Conservation (phyloP, 2,113 vertebrate species). For the Hippocampus zosterae region DNA sequence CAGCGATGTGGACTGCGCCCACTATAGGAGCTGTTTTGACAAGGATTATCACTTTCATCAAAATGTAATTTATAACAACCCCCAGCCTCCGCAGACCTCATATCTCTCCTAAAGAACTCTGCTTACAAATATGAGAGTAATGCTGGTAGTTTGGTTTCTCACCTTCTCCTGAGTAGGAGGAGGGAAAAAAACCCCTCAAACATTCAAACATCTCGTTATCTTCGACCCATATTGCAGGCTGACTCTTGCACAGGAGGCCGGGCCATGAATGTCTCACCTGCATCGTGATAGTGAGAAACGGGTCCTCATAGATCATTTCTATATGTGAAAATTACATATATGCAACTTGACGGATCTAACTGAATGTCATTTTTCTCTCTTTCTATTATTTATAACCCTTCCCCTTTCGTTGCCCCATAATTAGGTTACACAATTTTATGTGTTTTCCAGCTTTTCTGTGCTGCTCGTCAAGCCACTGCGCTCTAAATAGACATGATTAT, state of each 20-base stretch:
- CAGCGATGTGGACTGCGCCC: constrained; percentile 61
- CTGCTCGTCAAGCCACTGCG: neutral
- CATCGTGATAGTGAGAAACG: constrained; percentile 57
- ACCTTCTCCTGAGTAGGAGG: constrained; percentile 65
- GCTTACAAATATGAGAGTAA: constrained; percentile 70
- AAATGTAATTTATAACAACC: constrained; percentile 77
- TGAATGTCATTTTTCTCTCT: neutral
- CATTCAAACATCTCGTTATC: constrained; percentile 65
- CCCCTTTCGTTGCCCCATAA: neutral
- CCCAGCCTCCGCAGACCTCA: constrained; percentile 62
- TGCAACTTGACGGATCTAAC: neutral
- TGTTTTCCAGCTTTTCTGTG: neutral
- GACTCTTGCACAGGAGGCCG: constrained; percentile 54
- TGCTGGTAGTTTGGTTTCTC: constrained; percentile 78
- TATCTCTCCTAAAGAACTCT: constrained; percentile 70
- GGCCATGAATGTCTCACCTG: constrained; percentile 52
- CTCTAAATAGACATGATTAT: neutral
- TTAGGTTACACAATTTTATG: neutral
- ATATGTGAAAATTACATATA: neutral
- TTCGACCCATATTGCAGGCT: constrained; percentile 67
- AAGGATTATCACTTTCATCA: constrained; percentile 76
- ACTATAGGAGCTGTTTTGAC: constrained; percentile 75
- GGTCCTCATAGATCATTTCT: constrained; percentile 56
- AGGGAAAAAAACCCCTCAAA: constrained; percentile 46
- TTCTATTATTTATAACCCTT: no score